These are phyloP conservation scores for Porites lobata DNA, from an alignment of 92 coral and sea anemone species.

Conservation along the genomic window DNA sequence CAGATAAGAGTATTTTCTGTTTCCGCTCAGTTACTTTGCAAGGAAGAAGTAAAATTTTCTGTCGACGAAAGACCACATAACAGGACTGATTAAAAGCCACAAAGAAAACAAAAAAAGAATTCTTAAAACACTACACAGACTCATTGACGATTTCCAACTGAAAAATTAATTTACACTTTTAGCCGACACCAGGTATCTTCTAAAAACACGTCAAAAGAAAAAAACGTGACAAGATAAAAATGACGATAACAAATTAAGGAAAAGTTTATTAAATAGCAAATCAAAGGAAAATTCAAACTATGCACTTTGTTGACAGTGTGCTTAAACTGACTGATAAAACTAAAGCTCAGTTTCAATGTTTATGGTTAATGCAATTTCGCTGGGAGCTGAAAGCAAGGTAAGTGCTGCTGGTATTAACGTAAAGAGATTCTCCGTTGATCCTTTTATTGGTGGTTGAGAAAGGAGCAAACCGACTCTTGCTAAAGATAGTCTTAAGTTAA, in stretches of 20 bases:
- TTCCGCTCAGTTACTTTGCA: too few species aligned
- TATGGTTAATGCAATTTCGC: not conserved
- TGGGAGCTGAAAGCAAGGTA: not conserved
- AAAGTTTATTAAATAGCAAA: constrained; percentile 9
- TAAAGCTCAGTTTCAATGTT: not conserved
- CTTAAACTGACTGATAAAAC: not conserved
- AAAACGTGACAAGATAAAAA: not conserved
- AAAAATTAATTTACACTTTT: too few species aligned
- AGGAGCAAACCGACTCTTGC: not conserved
- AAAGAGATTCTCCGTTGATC: not conserved
- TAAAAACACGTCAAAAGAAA: too few species aligned
- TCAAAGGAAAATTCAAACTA: constrained; percentile 1
- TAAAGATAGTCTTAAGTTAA: too few species aligned
- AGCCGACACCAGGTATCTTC: too few species aligned
- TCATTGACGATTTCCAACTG: too few species aligned
- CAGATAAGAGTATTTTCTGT: too few species aligned
- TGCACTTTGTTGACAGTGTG: constrained; percentile 1
- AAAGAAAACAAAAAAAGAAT: too few species aligned
- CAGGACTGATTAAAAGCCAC: too few species aligned
- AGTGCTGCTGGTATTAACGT: not conserved
- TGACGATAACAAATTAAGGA: not conserved
- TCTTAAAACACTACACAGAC: too few species aligned
- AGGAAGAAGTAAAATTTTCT: too few species aligned
- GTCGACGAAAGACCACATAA: too few species aligned
- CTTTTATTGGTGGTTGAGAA: not conserved